Percentiles rank a stretch among this genome's conserved stretches.
These are phyloP conservation scores for Gymnocephalus cernua DNA, from an alignment of 2,113 vertebrate species.

Conservation along the genomic window DNA sequence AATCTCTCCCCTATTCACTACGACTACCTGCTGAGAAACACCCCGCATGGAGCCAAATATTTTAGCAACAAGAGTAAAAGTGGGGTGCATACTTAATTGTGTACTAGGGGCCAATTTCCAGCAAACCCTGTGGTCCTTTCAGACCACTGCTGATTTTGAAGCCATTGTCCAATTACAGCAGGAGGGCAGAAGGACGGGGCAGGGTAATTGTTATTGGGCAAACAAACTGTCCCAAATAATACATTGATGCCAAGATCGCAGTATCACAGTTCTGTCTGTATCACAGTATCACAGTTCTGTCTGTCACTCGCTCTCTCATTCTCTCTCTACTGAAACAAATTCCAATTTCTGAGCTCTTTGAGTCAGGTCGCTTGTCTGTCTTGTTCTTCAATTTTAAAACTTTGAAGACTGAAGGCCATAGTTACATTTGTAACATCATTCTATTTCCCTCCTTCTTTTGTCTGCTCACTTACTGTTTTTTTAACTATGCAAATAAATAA, in stretches of 20 bases:
- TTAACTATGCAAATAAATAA: not conserved
- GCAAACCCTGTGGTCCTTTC: conserved; percentile 59
- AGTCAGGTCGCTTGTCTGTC: not conserved
- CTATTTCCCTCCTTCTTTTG: not conserved
- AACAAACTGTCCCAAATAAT: conserved; percentile 60
- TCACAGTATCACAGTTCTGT: conserved; percentile 39
- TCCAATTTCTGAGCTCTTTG: conserved; percentile 12
- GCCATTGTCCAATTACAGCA: conserved; percentile 70
- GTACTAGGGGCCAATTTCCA: conserved; percentile 55
- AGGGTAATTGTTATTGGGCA: conserved; percentile 44
- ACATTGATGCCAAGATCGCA: conserved; percentile 43
- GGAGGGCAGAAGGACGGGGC: conserved; percentile 41
- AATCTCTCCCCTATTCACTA: conserved; percentile 31
- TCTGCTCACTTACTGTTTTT: not conserved
- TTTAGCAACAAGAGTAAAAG: conserved; percentile 64
- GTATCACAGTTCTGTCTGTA: conserved; percentile 27
- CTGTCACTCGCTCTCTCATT: conserved; percentile 7
- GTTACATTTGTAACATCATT: not conserved
- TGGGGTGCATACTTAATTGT: conserved; percentile 70
- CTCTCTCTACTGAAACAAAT: conserved; percentile 52
- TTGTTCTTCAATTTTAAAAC: not conserved
- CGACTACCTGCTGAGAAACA: conserved; percentile 49
- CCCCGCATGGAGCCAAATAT: conserved; percentile 56
- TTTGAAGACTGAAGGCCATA: not conserved
- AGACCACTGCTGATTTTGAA: conserved; percentile 62